These are phyloP conservation scores for Nilaparvata lugens DNA, from an alignment of 1,140 invertebrate genomes.

Conservation along the genomic window DNA sequence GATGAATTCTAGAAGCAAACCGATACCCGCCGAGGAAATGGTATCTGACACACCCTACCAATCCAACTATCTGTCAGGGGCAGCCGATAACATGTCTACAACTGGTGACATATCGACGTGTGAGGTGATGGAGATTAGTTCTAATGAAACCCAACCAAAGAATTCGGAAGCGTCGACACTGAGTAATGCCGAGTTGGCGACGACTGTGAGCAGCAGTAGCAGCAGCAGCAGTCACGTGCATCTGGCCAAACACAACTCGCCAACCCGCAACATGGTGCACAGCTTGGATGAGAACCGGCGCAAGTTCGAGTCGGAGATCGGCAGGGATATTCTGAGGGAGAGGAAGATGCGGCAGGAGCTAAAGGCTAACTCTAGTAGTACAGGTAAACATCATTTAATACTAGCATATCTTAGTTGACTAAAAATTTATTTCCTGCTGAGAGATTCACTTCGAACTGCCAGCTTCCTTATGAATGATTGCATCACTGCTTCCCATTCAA, in stretches of 20 bases:
- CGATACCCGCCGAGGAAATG: neutral
- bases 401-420: neutral
- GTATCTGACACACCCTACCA: neutral
- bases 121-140: neutral
- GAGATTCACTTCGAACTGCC: too few relatives aligned
- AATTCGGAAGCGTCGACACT: too few relatives aligned
- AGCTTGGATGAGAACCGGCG: constrained; percentile 31
- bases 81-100: neutral
- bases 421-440: neutral
- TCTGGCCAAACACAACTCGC: neutral
- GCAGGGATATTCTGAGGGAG: constrained; percentile 42
- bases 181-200: too few relatives aligned
- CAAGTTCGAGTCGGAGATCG: constrained; percentile 45
- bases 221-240: too few relatives aligned
- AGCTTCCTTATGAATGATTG: too few relatives aligned
- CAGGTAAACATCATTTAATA: constrained; percentile 12
- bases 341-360: constrained; percentile 42
- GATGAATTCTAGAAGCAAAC: neutral
- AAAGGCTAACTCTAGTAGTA: constrained; percentile 31
- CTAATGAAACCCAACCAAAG: neutral
- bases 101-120: neutral
- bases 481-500: too few relatives aligned
- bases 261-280: constrained; percentile 29
- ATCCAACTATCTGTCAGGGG: neutral
- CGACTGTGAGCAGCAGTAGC: too few relatives aligned